These are phyloP conservation scores for Sinhomidia bicolor DNA, from an alignment of 2,888 invertebrate genomes.

Conservation along the genomic window DNA sequence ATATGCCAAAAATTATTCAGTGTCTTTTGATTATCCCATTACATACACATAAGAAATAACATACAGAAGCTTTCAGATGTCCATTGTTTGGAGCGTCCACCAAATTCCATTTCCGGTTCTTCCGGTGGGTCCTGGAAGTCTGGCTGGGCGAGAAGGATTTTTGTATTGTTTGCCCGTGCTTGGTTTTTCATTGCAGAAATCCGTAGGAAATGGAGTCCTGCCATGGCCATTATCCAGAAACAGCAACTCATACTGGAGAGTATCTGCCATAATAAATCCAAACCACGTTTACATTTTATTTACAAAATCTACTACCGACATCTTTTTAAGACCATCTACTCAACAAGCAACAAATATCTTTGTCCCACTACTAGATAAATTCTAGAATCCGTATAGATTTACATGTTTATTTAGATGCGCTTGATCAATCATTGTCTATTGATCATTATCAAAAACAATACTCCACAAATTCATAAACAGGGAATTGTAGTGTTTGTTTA, in stretches of 20 bases:
- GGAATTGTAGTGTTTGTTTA: no score
- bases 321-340: no score
- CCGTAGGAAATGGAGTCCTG: constrained; percentile 60
- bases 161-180: constrained; percentile 36
- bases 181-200: constrained; percentile 49
- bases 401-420: no score
- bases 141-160: constrained; percentile 36
- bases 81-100: constrained; percentile 37
- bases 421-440: no score
- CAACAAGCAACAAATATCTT: no score
- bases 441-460: no score
- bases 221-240: constrained; percentile 63
- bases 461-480: no score
- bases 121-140: constrained; percentile 61
- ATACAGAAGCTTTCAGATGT: constrained; percentile 55
- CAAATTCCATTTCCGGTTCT: constrained; percentile 24
- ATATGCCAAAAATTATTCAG: no score
- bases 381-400: not conserved
- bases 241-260: constrained; percentile 62
- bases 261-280: constrained; percentile 37
- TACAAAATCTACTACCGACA: no score
- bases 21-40: no score
- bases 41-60: not conserved
- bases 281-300: no score
- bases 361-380: not conserved